phyloP scores from a whole-genome alignment of 2,113 vertebrate genomes.

The Cyphomyrus plagiostoma region DNA sequence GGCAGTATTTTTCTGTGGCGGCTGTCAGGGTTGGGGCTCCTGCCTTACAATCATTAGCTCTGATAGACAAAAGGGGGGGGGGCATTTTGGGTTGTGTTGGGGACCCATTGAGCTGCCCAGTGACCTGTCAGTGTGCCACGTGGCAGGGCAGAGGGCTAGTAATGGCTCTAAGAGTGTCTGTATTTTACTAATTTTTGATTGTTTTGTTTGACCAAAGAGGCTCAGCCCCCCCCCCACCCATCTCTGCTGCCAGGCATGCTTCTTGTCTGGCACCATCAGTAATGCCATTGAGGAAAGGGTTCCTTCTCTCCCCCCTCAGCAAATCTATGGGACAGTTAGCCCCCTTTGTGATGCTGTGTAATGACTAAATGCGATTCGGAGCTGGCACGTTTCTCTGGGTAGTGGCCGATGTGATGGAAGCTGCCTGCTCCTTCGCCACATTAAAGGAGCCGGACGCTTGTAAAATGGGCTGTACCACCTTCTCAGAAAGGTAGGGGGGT shows the following conservation, averaged over 20 bases:
- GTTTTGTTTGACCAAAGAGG: constrained; percentile 48
- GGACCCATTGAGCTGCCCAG: background rate
- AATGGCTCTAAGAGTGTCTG: constrained; percentile 3
- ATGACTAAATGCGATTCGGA: constrained; percentile 24
- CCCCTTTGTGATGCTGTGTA: constrained; percentile 25
- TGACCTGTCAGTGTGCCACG: background rate
- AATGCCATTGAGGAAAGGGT: constrained; percentile 42
- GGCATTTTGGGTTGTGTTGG: constrained; percentile 20
- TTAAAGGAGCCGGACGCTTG: background rate
- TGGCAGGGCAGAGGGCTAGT: background rate
- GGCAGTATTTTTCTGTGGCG: background rate
- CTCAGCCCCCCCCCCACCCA: constrained; percentile 34
- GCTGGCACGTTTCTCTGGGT: constrained; percentile 30
- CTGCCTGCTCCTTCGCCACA: background rate
- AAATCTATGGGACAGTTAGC: constrained; percentile 29
- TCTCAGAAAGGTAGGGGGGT: background rate
- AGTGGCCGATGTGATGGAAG: constrained; percentile 18
- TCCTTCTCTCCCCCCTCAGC: constrained; percentile 20
- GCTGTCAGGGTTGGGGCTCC: background rate
- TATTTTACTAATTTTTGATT: constrained; percentile 31
- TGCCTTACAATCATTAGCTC: constrained; percentile 33
- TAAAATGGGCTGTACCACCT: background rate
- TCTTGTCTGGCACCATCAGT: constrained; percentile 54
- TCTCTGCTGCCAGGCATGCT: constrained; percentile 42
- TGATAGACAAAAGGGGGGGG: constrained; percentile 45